Conservation (phyloP, 2,888 invertebrate species). For the Metalampra italica region DNA sequence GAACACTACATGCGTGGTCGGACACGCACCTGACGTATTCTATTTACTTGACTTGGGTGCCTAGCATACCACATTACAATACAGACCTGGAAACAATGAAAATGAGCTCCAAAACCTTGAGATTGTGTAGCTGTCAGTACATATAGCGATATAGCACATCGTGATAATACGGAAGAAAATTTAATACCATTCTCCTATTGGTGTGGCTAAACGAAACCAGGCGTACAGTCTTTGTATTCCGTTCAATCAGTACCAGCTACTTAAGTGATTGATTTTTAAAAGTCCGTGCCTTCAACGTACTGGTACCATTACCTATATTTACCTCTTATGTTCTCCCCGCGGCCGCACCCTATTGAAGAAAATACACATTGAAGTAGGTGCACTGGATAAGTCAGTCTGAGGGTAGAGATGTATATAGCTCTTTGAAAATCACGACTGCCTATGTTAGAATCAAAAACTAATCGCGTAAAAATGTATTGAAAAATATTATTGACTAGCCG, state of each 20-base stretch:
- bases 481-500: no score
- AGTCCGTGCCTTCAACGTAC: slow-evolving; percentile 51
- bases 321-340: slow-evolving; percentile 33
- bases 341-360: slow-evolving; percentile 30
- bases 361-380: slow-evolving; percentile 5
- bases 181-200: not conserved
- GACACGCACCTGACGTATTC: no score
- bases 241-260: slow-evolving; percentile 75
- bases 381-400: slow-evolving; percentile 8
- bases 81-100: not conserved
- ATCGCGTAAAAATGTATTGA: not conserved
- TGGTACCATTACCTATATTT: slow-evolving; percentile 59
- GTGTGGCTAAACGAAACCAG: not conserved
- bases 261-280: slow-evolving; percentile 73
- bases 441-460: no score
- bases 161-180: not conserved
- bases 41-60: not conserved
- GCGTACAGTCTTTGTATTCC: slow-evolving; percentile 33
- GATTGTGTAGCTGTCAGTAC: not conserved
- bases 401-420: no score
- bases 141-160: not conserved
- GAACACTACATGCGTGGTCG: no score
- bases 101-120: not conserved
- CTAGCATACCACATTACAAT: not conserved
- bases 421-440: no score